Evolutionary conservation across 2,797 vertebrate species (phyloP).

Genomic region (Myotis vivesi): DNA sequence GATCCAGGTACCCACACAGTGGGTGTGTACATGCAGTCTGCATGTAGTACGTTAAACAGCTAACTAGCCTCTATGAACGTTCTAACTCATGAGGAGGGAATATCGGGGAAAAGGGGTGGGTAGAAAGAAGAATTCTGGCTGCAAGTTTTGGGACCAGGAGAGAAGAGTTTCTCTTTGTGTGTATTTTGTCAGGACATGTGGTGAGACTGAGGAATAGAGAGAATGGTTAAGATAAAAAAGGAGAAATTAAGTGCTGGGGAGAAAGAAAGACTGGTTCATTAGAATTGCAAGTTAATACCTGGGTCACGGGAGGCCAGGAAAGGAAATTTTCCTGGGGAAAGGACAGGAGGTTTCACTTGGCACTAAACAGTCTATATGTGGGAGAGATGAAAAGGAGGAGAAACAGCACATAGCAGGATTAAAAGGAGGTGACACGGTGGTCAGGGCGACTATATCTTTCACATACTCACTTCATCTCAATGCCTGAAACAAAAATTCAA

Average conservation of each 20-base stretch:
- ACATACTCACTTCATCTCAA: background rate
- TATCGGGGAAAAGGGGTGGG: background rate
- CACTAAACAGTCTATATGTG: accelerated
- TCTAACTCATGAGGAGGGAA: background rate
- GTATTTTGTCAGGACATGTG: background rate
- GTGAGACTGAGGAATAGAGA: background rate
- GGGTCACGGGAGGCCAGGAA: background rate
- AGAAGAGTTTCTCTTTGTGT: background rate
- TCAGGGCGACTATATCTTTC: background rate
- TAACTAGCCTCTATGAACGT: background rate
- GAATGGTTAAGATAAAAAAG: background rate
- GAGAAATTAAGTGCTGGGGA: background rate
- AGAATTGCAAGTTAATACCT: background rate
- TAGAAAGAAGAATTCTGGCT: background rate
- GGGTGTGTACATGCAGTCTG: accelerated
- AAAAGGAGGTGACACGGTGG: background rate
- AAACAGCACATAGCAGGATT: background rate
- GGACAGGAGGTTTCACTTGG: background rate
- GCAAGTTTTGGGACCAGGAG: background rate
- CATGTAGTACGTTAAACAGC: background rate
- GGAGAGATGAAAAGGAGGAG: background rate
- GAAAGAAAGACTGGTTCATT: background rate
- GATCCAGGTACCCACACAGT: background rate
- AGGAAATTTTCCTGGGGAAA: background rate
- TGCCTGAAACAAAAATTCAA: background rate